Evolutionary conservation across 1,140 invertebrate genomes (phyloP).

Genomic region (Charaxes varanes): DNA sequence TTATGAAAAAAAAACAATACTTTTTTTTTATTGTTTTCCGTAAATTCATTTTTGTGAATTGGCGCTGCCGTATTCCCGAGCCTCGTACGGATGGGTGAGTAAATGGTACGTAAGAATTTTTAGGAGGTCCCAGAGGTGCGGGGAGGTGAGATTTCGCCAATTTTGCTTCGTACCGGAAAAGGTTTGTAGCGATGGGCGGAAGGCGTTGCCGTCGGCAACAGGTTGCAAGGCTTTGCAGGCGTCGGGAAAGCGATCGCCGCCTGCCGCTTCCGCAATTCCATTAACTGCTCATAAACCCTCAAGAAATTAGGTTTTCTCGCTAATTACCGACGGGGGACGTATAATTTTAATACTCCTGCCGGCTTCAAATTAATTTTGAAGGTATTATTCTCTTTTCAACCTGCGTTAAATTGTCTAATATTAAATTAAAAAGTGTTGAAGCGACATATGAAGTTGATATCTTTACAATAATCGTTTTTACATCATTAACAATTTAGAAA

Average conservation of each 20-base stretch:
- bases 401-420: background rate
- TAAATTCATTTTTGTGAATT: conserved; percentile 50
- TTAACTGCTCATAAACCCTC: conserved; percentile 51
- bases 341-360: background rate
- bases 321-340: background rate
- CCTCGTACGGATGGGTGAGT: conserved; percentile 22
- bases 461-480: too few relatives aligned
- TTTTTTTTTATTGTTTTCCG: conserved; percentile 45
- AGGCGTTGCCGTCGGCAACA: conserved; percentile 70
- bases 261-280: conserved; percentile 46
- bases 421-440: too few relatives aligned
- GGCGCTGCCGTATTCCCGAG: conserved; percentile 15
- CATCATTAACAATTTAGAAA: too few relatives aligned
- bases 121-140: conserved; percentile 2
- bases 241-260: conserved; percentile 31
- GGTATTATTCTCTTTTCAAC: too few relatives aligned
- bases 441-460: too few relatives aligned
- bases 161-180: conserved; percentile 22
- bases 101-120: conserved; percentile 1
- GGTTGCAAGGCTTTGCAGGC: conserved; percentile 50
- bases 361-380: background rate
- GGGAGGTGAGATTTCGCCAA: background rate
- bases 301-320: conserved; percentile 33
- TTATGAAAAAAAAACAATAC: too few relatives aligned
- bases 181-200: conserved; percentile 53